phyloP scores from a whole-genome alignment of 2,797 vertebrate species.

The Falco cherrug region DNA sequence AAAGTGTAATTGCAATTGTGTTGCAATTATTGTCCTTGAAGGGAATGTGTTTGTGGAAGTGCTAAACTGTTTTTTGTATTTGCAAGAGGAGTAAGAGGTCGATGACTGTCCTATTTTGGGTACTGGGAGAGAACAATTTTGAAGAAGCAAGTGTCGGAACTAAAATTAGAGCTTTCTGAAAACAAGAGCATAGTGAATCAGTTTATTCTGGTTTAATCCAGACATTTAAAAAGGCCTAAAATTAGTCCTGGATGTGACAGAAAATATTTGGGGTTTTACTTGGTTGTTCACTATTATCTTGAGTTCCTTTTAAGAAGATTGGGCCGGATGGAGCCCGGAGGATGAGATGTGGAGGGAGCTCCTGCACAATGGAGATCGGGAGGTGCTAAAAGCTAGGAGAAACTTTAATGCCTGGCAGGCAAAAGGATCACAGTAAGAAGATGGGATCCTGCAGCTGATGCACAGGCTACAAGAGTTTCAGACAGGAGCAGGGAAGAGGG shows the following conservation, averaged over 20 bases:
- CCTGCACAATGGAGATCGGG: rapidly evolving
- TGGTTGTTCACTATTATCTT: not conserved
- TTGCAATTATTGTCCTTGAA: not conserved
- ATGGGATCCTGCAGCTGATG: not conserved
- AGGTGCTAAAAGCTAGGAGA: not conserved
- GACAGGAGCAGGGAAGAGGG: not conserved
- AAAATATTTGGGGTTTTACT: not conserved
- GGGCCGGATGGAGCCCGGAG: not conserved
- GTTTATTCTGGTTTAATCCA: not conserved
- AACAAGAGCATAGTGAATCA: not conserved
- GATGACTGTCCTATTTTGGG: not conserved
- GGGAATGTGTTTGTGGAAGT: not conserved
- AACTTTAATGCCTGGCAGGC: not conserved
- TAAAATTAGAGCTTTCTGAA: not conserved
- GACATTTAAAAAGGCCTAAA: not conserved
- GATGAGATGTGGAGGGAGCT: not conserved
- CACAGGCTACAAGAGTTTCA: not conserved
- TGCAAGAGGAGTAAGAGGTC: not conserved
- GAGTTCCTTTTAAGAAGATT: not conserved
- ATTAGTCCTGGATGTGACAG: not conserved
- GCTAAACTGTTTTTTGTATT: not conserved
- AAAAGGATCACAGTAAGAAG: not conserved
- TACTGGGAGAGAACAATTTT: not conserved
- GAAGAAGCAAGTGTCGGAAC: not conserved
- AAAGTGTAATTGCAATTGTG: too few relatives aligned